phyloP scores from a whole-genome alignment of 2,797 vertebrate species.

The Acrocephalus scirpaceus region DNA sequence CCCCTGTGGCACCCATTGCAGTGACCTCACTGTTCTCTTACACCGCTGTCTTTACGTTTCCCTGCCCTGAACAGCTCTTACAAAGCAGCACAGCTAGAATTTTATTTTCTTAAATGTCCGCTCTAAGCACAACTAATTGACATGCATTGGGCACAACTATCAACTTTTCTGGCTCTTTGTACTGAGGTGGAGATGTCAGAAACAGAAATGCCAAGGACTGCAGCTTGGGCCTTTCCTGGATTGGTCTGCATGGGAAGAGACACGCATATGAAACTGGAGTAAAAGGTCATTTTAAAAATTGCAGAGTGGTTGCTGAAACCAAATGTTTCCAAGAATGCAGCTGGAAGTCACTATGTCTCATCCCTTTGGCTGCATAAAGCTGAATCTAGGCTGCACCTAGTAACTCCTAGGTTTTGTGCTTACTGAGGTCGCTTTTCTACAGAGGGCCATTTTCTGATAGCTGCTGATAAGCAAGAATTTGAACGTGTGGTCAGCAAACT shows the following conservation, averaged over 20 bases:
- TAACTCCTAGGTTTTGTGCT: not conserved
- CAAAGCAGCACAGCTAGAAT: not conserved
- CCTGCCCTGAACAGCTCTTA: not conserved
- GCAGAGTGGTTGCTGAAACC: not conserved
- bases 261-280: not conserved
- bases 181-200: not conserved
- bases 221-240: not conserved
- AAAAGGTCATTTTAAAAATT: not conserved
- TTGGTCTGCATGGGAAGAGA: not conserved
- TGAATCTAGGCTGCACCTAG: not conserved
- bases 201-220: not conserved
- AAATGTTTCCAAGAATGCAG: not conserved
- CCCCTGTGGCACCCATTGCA: not conserved
- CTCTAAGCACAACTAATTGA: not conserved
- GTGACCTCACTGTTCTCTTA: not conserved
- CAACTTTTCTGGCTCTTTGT: not conserved
- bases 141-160: not conserved
- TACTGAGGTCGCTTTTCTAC: constrained; percentile 6
- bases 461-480: not conserved
- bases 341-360: not conserved
- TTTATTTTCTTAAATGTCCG: not conserved
- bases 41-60: not conserved
- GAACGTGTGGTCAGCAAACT: not conserved
- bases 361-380: not conserved
- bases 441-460: constrained; percentile 22